These are phyloP conservation scores for Phyllostomus discolor DNA, from an alignment of 2,113 vertebrate species.

Conservation along the genomic window DNA sequence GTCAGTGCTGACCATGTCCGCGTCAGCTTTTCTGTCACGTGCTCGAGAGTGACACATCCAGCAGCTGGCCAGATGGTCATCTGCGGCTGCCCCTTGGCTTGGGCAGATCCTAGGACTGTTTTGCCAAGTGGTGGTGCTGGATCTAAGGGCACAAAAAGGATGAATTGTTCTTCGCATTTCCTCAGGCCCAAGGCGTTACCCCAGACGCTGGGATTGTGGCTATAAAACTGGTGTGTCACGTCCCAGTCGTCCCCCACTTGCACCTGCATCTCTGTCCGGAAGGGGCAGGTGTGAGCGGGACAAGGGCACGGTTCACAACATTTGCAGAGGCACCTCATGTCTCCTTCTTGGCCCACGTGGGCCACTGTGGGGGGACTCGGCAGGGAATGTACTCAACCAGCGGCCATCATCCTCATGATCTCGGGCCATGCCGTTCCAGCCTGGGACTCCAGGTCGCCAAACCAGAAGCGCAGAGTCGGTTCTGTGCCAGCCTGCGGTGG, in stretches of 20 bases:
- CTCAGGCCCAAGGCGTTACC: not conserved
- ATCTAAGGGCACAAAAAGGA: not conserved
- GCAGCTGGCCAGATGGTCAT: not conserved
- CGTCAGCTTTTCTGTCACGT: not conserved
- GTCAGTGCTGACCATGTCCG: not conserved
- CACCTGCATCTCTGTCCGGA: not conserved
- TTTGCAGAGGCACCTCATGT: not conserved
- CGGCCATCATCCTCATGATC: not conserved
- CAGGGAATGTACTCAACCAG: not conserved
- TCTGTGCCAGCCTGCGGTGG: not conserved
- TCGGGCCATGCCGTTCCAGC: not conserved
- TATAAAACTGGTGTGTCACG: not conserved
- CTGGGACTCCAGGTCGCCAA: not conserved
- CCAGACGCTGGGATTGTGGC: not conserved
- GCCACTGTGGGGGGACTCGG: not conserved
- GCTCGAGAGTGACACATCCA: not conserved
- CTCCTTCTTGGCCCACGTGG: not conserved
- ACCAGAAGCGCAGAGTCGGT: not conserved
- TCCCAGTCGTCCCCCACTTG: not conserved
- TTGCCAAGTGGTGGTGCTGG: not conserved
- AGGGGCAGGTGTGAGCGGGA: not conserved
- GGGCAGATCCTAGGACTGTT: not conserved
- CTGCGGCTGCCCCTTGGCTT: not conserved
- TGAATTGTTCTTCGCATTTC: not conserved
- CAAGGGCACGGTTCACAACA: not conserved